Percentiles rank a stretch among this genome's conserved stretches.
Evolutionary conservation across 2,113 vertebrate genomes (phyloP).

Genomic region (Osmerus mordax): DNA sequence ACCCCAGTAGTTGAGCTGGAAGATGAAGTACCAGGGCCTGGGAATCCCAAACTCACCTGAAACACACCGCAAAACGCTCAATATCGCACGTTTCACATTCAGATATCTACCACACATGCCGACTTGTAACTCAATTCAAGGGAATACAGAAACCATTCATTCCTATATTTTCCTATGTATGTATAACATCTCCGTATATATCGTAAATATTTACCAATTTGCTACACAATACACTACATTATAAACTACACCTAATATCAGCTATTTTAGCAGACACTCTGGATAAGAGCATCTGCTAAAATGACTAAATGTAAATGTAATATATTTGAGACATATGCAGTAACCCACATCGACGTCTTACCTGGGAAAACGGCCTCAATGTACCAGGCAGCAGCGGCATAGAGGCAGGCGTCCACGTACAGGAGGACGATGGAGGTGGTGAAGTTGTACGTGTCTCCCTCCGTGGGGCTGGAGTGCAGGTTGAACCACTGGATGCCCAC

Average conservation of each 20-base stretch:
- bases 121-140: background rate
- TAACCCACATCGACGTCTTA: constrained; percentile 42
- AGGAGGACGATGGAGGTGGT: constrained; percentile 74
- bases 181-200: background rate
- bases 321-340: no score
- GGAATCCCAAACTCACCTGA: constrained; percentile 87
- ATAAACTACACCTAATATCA: no score
- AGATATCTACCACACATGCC: background rate
- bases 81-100: background rate
- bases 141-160: background rate
- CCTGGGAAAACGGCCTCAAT: constrained; percentile 87
- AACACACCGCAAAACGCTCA: constrained; percentile 9
- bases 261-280: no score
- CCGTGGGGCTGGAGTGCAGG: constrained; percentile 69
- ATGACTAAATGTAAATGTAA: no score
- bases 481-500: constrained; percentile 88
- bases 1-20: constrained; percentile 85
- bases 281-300: no score
- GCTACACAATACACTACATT: background rate
- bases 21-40: constrained; percentile 85
- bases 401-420: constrained; percentile 79
- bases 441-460: constrained; percentile 80
- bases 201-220: no score
- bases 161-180: background rate
- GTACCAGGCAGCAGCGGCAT: constrained; percentile 82